Evolutionary conservation across 2,113 vertebrate genomes (phyloP).

Genomic region (Diadophis punctatus): DNA sequence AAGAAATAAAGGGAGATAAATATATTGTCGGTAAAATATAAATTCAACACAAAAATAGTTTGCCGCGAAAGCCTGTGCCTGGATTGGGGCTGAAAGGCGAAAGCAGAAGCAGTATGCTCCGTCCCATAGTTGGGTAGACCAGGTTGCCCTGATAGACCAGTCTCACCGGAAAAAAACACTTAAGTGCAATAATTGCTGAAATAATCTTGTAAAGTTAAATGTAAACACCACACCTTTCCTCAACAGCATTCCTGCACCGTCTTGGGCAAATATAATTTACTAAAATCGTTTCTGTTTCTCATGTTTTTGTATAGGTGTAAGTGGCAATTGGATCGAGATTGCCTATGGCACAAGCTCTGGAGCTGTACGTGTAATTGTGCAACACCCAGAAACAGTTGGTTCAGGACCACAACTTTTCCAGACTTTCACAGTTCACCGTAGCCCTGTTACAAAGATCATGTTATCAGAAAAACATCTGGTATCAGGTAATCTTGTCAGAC

Average conservation of each 20-base stretch:
- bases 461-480: conserved; percentile 95
- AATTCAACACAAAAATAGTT: too few species aligned
- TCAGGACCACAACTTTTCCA: conserved; percentile 96
- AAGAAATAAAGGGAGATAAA: too few species aligned
- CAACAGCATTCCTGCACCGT: neutral
- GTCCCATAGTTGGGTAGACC: too few species aligned
- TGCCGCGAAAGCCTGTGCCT: too few species aligned
- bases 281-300: neutral
- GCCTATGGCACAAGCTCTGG: conserved; percentile 95
- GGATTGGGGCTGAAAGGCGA: too few species aligned
- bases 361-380: conserved; percentile 92
- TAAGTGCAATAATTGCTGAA: neutral
- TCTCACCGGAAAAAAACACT: too few species aligned
- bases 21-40: too few species aligned
- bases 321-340: conserved; percentile 98
- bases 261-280: neutral
- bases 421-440: conserved; percentile 95
- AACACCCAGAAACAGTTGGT: conserved; percentile 94
- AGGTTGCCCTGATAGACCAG: too few species aligned
- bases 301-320: conserved; percentile 76
- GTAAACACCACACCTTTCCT: neutral
- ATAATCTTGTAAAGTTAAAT: neutral
- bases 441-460: conserved; percentile 96
- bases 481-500: conserved; percentile 74
- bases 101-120: too few species aligned